Evolutionary conservation across 2,888 invertebrate genomes (phyloP).

Genomic region (Antitype chi): DNA sequence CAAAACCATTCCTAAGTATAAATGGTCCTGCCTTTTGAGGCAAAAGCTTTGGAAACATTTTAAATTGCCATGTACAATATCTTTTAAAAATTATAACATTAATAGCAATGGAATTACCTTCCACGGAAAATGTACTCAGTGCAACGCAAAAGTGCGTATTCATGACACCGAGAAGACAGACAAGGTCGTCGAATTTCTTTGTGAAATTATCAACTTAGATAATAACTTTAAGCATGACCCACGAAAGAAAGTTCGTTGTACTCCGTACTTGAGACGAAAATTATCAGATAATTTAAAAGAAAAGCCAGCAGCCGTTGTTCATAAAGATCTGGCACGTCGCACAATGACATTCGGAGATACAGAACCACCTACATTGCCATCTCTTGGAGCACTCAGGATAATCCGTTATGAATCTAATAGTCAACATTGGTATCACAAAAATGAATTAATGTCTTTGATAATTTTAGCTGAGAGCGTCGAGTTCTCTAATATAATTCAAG

Average conservation of each 20-base stretch:
- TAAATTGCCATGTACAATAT: constrained; percentile 47
- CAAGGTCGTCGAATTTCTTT: constrained; percentile 45
- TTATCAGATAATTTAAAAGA: constrained; percentile 47
- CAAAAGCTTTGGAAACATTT: constrained; percentile 49
- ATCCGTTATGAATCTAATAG: constrained; percentile 44
- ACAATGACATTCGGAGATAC: constrained; percentile 45
- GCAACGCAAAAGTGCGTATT: constrained; percentile 48
- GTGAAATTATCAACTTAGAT: constrained; percentile 44
- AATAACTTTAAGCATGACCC: constrained; percentile 43
- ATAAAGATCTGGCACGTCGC: constrained; percentile 49
- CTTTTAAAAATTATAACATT: constrained; percentile 46
- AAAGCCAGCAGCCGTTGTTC: constrained; percentile 44
- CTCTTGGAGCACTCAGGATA: constrained; percentile 44
- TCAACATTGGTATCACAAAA: constrained; percentile 44
- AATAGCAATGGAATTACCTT: constrained; percentile 48
- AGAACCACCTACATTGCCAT: constrained; percentile 48
- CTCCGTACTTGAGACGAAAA: constrained; percentile 46
- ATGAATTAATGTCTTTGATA: constrained; percentile 46
- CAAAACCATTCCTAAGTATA: constrained; percentile 46
- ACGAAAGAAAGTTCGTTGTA: constrained; percentile 40
- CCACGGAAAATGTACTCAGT: constrained; percentile 46
- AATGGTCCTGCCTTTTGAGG: constrained; percentile 47
- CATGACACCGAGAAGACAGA: constrained; percentile 48
- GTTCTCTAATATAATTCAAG: constrained; percentile 42
- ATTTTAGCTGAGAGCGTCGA: constrained; percentile 45